Percentiles rank a stretch among this genome's conserved stretches.
phyloP scores from a whole-genome alignment of 2,797 vertebrate species.

The Sebastes umbrosus region DNA sequence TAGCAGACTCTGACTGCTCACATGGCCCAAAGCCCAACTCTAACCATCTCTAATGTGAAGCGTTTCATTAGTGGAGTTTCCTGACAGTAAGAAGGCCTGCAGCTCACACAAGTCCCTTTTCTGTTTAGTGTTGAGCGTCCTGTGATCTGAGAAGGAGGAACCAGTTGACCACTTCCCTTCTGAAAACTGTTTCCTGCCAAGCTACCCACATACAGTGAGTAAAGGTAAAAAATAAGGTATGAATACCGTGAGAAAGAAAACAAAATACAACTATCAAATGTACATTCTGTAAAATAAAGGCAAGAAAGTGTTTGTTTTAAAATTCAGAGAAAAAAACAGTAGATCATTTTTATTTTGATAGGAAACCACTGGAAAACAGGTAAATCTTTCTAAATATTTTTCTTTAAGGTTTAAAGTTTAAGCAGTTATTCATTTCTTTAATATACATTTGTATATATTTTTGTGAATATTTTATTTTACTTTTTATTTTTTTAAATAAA shows the following conservation, averaged over 20 bases:
- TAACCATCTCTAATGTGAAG: neutral
- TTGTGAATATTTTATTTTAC: too few relatives aligned
- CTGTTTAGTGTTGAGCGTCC: neutral
- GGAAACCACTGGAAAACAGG: neutral
- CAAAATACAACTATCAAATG: neutral
- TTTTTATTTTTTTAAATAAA: too few relatives aligned
- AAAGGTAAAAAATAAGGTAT: neutral
- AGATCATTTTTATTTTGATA: neutral
- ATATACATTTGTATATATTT: too few relatives aligned
- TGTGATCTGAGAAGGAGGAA: slow-evolving; percentile 19
- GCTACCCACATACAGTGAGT: neutral
- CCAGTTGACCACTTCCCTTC: neutral
- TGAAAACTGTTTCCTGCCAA: neutral
- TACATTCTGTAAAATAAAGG: neutral
- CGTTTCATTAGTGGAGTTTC: neutral
- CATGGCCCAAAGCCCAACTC: neutral
- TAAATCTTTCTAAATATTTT: neutral
- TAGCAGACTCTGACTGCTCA: neutral
- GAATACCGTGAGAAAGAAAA: neutral
- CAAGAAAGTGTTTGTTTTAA: neutral
- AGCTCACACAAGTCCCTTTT: neutral
- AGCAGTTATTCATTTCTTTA: neutral
- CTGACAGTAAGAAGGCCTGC: neutral
- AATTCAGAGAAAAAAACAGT: neutral
- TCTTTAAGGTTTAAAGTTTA: neutral